Conservation (phyloP, 2,113 vertebrate genomes). For the Myiozetetes cayanensis region DNA sequence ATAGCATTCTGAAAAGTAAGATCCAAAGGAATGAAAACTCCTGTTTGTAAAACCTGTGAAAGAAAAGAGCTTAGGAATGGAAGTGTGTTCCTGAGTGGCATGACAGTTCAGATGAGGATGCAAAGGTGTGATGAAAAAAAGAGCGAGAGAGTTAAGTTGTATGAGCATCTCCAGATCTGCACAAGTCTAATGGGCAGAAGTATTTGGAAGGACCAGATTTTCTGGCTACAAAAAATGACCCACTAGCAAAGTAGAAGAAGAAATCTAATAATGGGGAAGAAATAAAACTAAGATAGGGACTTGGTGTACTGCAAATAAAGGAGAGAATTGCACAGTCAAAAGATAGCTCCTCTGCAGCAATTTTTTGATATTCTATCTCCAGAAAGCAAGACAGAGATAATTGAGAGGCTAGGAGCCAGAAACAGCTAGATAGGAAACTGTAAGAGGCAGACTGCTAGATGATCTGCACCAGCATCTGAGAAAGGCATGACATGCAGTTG, state of each 20-base stretch:
- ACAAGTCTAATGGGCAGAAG: neutral
- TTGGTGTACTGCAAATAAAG: conserved; percentile 26
- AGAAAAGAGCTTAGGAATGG: neutral
- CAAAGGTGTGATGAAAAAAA: neutral
- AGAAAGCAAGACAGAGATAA: conserved; percentile 46
- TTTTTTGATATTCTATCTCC: conserved; percentile 59
- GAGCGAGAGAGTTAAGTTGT: neutral
- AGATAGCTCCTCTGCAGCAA: conserved; percentile 41
- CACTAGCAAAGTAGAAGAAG: neutral
- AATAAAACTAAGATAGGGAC: conserved; percentile 17
- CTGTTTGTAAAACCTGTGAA: neutral
- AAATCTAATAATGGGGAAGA: conserved; percentile 28
- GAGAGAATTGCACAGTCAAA: conserved; percentile 20
- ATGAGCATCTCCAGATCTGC: neutral
- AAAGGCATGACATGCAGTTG: neutral
- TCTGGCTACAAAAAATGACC: neutral
- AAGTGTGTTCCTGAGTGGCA: neutral
- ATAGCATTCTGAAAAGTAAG: neutral
- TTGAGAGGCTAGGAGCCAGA: neutral
- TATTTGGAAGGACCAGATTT: neutral
- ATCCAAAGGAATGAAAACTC: neutral
- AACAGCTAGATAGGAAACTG: conserved; percentile 15
- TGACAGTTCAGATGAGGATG: neutral
- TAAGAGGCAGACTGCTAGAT: neutral
- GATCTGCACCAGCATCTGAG: conserved; percentile 12